Evolutionary conservation across 2,113 vertebrate genomes (phyloP).

Genomic region (Laticauda colubrina): DNA sequence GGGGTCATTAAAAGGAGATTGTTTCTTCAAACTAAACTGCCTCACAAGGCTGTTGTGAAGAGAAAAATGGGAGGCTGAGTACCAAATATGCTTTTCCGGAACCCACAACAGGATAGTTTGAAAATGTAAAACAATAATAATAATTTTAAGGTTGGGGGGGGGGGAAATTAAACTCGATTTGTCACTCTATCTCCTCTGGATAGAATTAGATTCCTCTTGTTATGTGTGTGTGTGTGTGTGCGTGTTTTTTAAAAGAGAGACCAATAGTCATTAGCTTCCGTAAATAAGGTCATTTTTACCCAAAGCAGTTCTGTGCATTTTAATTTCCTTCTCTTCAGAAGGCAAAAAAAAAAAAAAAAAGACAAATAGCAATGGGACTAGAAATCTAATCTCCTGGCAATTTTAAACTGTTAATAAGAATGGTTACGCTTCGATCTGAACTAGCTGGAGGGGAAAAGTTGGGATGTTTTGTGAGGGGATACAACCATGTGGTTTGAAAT

Average conservation of each 20-base stretch:
- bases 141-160: neutral
- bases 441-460: neutral
- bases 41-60: neutral
- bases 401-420: slow-evolving; percentile 13
- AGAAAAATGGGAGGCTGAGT: neutral
- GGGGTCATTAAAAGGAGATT: neutral
- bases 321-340: slow-evolving; percentile 11
- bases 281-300: slow-evolving; percentile 28
- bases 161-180: too few species aligned
- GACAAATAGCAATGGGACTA: neutral
- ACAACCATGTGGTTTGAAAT: neutral
- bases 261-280: slow-evolving; percentile 56
- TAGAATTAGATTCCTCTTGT: slow-evolving; percentile 46
- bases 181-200: slow-evolving; percentile 31
- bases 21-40: neutral
- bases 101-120: neutral
- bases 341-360: neutral
- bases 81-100: neutral
- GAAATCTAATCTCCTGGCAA: slow-evolving; percentile 15
- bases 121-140: neutral
- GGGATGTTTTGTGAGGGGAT: neutral
- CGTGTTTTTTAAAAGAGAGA: neutral
- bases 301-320: slow-evolving; percentile 9
- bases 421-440: neutral
- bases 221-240: neutral